Percentiles rank a stretch among this genome's conserved stretches.
Evolutionary conservation across 1,140 invertebrate genomes (phyloP).

Genomic region (Zaprionus kolodkinae): DNA sequence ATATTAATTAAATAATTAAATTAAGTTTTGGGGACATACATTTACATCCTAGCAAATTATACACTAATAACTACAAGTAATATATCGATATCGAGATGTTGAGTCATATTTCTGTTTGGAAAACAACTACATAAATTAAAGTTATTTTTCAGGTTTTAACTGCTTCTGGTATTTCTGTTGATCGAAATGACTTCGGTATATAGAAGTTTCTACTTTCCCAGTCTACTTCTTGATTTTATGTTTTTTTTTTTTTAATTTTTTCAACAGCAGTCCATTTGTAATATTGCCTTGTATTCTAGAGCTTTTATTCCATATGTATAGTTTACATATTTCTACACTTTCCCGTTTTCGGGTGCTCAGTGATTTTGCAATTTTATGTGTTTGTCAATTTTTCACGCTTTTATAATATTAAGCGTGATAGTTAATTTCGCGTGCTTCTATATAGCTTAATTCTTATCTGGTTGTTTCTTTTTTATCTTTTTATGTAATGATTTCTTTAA

Average conservation of each 20-base stretch:
- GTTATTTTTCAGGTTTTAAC: slow-evolving; percentile 67
- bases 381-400: slow-evolving; percentile 27
- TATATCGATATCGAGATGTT: slow-evolving; percentile 81
- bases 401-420: slow-evolving; percentile 43
- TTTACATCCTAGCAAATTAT: slow-evolving; percentile 81
- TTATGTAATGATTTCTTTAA: slow-evolving; percentile 63
- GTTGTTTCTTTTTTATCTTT: slow-evolving; percentile 39
- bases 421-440: slow-evolving; percentile 65
- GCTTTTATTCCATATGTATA: slow-evolving; percentile 61
- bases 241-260: slow-evolving; percentile 9
- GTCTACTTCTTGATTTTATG: slow-evolving; percentile 31
- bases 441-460: slow-evolving; percentile 61
- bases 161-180: slow-evolving; percentile 45
- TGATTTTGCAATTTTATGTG: slow-evolving; percentile 42
- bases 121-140: slow-evolving; percentile 81
- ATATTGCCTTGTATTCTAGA: slow-evolving; percentile 59
- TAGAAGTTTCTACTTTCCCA: slow-evolving; percentile 38
- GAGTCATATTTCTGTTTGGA: slow-evolving; percentile 72
- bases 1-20: slow-evolving; percentile 83
- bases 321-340: slow-evolving; percentile 66
- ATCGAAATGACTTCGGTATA: slow-evolving; percentile 44
- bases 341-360: slow-evolving; percentile 34
- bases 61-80: slow-evolving; percentile 80
- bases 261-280: slow-evolving; percentile 52
- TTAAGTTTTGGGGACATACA: slow-evolving; percentile 81